A percentile compares a stretch with the other conserved stretches of the same genome.
These are phyloP conservation scores for Nasonia giraulti DNA, from an alignment of 1,140 invertebrate species.

Conservation along the genomic window DNA sequence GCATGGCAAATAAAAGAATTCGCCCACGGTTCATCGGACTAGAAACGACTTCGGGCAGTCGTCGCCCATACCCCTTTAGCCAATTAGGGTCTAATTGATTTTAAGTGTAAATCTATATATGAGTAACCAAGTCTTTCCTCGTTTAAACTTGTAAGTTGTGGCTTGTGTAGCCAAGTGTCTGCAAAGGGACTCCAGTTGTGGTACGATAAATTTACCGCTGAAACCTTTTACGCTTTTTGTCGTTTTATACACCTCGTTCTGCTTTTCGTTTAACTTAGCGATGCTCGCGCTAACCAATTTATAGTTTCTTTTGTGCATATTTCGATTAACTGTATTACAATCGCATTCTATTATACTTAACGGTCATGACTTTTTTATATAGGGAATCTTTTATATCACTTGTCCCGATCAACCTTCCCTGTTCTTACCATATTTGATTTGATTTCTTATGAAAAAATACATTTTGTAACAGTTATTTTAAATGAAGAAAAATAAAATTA, in stretches of 20 bases:
- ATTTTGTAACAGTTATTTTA: too few species aligned
- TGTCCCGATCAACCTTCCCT: too few species aligned
- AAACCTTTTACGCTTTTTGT: constrained; percentile 2
- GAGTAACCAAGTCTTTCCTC: constrained; percentile 15
- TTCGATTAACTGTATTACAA: neutral
- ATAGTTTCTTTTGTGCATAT: neutral
- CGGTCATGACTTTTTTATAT: too few species aligned
- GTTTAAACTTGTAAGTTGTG: neutral
- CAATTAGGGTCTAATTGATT: constrained; percentile 56
- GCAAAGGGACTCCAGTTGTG: neutral
- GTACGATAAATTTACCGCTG: neutral
- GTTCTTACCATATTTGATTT: too few species aligned
- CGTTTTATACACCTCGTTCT: neutral
- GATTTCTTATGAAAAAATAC: too few species aligned
- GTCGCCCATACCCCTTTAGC: constrained; percentile 29
- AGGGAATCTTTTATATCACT: too few species aligned
- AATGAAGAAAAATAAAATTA: too few species aligned
- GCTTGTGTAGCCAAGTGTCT: neutral
- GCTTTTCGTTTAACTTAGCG: neutral
- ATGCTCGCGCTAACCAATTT: neutral
- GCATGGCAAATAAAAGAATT: constrained; percentile 7
- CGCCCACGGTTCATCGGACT: constrained; percentile 10
- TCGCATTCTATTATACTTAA: too few species aligned
- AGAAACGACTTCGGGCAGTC: neutral
- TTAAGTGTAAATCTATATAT: constrained; percentile 29